These are phyloP conservation scores for Pocillopora verrucosa DNA, from an alignment of 64 coral and sea anemone species.

Conservation along the genomic window DNA sequence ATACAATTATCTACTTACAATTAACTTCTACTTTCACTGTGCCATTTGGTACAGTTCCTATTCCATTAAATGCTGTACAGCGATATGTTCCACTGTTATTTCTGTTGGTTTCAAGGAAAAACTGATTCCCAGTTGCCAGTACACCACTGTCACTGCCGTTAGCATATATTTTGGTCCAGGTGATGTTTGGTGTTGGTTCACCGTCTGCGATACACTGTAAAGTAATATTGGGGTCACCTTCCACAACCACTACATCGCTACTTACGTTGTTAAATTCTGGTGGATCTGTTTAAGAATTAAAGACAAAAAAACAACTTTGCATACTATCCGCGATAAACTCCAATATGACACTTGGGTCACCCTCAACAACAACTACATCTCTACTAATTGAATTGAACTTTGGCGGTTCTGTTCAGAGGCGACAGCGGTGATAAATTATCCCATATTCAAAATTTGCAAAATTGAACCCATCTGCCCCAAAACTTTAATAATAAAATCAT, in stretches of 20 bases:
- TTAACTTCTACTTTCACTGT: neutral
- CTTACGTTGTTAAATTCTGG: neutral
- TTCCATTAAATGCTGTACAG: slow-evolving; percentile 10
- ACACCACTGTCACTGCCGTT: slow-evolving; percentile 1
- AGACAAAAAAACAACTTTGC: neutral
- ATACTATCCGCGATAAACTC: too few species aligned
- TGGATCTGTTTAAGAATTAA: neutral
- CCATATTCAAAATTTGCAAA: too few species aligned
- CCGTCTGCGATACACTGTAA: neutral
- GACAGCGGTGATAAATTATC: neutral
- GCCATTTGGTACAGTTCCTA: neutral
- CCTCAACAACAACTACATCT: neutral
- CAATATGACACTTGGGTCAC: too few species aligned
- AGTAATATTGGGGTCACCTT: neutral
- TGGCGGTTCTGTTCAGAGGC: neutral
- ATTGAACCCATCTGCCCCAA: too few species aligned
- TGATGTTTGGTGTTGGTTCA: slow-evolving; percentile 17
- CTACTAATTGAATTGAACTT: neutral
- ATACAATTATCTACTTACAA: slow-evolving; percentile 8
- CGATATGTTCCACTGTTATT: slow-evolving; percentile 10
- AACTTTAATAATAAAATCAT: too few species aligned
- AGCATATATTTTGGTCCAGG: slow-evolving; percentile 7
- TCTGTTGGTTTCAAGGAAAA: neutral
- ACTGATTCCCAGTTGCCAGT: neutral
- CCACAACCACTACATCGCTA: neutral